Conservation (phyloP, 2,797 vertebrate genomes). For the Odontamblyopus rebecca region DNA sequence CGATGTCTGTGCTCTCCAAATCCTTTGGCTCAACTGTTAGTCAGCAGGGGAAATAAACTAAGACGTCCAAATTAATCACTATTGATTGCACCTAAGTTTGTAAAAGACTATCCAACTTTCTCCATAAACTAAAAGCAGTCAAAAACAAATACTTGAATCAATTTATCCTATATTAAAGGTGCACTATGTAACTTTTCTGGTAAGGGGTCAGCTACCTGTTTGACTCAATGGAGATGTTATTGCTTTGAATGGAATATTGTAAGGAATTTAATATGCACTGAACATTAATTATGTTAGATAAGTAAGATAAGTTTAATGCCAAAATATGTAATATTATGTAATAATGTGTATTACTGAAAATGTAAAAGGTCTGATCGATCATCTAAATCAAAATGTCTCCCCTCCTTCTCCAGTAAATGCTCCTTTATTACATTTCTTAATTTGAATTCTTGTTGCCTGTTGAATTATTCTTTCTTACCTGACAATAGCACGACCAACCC, state of each 20-base stretch:
- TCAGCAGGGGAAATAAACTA: slow-evolving; percentile 21
- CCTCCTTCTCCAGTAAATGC: too few species aligned
- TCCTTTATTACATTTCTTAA: neutral
- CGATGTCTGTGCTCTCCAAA: slow-evolving; percentile 35
- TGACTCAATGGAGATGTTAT: too few species aligned
- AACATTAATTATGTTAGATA: too few species aligned
- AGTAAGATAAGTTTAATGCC: too few species aligned
- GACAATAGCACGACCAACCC: too few species aligned
- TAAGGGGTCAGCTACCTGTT: too few species aligned
- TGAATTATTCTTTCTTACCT: neutral
- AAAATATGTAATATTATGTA: too few species aligned
- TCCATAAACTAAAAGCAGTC: neutral
- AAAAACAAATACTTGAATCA: neutral
- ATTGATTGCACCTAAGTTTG: slow-evolving; percentile 25
- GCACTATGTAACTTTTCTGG: too few species aligned
- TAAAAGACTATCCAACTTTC: slow-evolving; percentile 3
- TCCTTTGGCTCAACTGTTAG: slow-evolving; percentile 40
- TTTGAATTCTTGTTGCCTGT: neutral
- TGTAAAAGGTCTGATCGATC: neutral
- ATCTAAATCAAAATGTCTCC: neutral
- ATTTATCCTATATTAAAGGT: neutral
- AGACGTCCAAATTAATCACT: slow-evolving; percentile 18
- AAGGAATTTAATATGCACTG: too few species aligned
- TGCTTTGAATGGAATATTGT: too few species aligned
- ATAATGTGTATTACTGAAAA: neutral